Percentiles rank a stretch among this genome's conserved stretches.
These are phyloP conservation scores for Pipistrellus pygmaeus DNA, from an alignment of 2,797 vertebrate species.

Conservation along the genomic window DNA sequence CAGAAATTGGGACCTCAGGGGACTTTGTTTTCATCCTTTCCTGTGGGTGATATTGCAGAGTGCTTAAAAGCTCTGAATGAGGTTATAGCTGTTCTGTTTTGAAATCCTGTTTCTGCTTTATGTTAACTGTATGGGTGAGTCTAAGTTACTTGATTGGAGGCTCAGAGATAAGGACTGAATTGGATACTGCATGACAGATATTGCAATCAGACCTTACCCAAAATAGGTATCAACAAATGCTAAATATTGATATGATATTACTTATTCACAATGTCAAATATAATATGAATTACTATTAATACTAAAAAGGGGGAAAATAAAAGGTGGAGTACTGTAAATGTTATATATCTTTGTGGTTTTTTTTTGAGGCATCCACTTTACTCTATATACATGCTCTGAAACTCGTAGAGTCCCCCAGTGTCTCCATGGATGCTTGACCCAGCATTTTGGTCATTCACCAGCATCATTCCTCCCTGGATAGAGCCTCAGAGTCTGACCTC, in stretches of 20 bases:
- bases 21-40: neutral
- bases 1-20: neutral
- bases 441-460: neutral
- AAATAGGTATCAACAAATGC: neutral
- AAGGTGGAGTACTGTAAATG: neutral
- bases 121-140: neutral
- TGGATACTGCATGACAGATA: neutral
- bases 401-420: accelerated
- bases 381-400: neutral
- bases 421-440: neutral
- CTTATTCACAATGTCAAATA: neutral
- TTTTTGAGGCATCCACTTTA: neutral
- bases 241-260: neutral
- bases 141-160: slow-evolving; percentile 4
- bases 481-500: neutral
- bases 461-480: too few relatives aligned
- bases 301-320: neutral
- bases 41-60: neutral
- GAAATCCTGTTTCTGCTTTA: slow-evolving; percentile 29
- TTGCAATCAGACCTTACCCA: neutral
- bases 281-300: neutral
- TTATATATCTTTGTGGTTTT: neutral
- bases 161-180: neutral
- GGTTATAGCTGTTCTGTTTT: neutral
- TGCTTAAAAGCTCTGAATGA: neutral